Evolutionary conservation across 1,140 invertebrate species (phyloP).

Genomic region (Drosophila nebulosa): DNA sequence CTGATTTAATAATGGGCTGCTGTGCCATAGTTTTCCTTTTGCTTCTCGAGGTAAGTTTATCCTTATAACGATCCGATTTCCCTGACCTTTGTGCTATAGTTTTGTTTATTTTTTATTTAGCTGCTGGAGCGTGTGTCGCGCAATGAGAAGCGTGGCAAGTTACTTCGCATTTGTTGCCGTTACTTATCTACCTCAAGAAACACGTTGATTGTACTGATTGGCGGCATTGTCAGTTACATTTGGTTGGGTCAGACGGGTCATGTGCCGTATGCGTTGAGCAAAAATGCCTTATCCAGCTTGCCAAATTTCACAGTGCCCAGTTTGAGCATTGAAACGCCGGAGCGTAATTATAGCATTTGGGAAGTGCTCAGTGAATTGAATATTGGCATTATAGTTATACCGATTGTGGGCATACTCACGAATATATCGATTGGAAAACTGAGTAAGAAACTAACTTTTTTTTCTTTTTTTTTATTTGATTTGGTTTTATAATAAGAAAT

Average conservation of each 20-base stretch:
- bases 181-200: slow-evolving; percentile 87
- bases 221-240: slow-evolving; percentile 85
- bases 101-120: neutral
- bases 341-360: slow-evolving; percentile 83
- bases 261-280: slow-evolving; percentile 59
- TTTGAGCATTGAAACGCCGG: slow-evolving; percentile 83
- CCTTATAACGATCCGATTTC: neutral
- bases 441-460: no score
- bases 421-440: slow-evolving; percentile 95
- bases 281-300: slow-evolving; percentile 84
- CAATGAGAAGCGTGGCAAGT: slow-evolving; percentile 81
- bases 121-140: slow-evolving; percentile 47
- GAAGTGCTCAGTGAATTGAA: slow-evolving; percentile 86
- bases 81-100: neutral
- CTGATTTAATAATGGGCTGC: slow-evolving; percentile 87
- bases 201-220: slow-evolving; percentile 88
- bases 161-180: slow-evolving; percentile 51
- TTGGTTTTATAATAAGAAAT: no score
- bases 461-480: slow-evolving; percentile 18
- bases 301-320: slow-evolving; percentile 85
- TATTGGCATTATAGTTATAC: slow-evolving; percentile 88
- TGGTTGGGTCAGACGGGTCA: slow-evolving; percentile 52
- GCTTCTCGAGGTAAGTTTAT: slow-evolving; percentile 85
- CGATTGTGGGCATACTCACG: slow-evolving; percentile 90
- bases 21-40: slow-evolving; percentile 87